Conservation (phyloP, 2,113 vertebrate species). For the Petroica traversi region DNA sequence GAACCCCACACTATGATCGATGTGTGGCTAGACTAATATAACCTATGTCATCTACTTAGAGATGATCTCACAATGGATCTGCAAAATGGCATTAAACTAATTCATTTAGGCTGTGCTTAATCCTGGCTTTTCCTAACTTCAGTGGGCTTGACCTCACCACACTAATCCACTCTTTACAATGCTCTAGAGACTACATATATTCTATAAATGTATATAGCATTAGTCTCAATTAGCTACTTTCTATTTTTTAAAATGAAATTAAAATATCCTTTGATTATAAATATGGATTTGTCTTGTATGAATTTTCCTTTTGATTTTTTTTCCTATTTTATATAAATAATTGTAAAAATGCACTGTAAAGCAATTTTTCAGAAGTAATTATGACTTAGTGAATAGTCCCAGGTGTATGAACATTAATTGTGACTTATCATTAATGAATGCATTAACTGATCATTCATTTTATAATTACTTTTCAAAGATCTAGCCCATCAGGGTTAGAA, state of each 20-base stretch:
- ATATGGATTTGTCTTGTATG: neutral
- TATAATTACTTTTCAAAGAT: neutral
- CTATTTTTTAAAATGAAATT: neutral
- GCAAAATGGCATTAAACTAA: neutral
- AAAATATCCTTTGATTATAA: neutral
- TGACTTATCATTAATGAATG: neutral
- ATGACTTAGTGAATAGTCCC: too few relatives aligned
- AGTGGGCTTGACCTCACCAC: neutral
- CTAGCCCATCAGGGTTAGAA: neutral
- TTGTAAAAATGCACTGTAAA: neutral
- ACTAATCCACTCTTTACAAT: neutral
- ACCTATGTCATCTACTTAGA: neutral
- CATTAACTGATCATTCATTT: neutral
- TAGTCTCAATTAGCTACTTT: neutral
- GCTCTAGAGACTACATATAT: neutral
- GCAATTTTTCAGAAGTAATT: neutral
- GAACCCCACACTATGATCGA: fast-evolving
- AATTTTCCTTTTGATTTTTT: neutral
- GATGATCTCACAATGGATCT: neutral
- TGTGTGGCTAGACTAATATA: neutral
- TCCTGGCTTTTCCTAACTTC: neutral
- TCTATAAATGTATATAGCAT: neutral
- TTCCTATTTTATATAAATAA: neutral
- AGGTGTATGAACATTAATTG: neutral
- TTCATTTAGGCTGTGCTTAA: neutral